Evolutionary conservation across 2,797 vertebrate species (phyloP), one percentile per base, ranked within the genome.

Genomic region (Phrynocephalus guinanensis): DNA sequence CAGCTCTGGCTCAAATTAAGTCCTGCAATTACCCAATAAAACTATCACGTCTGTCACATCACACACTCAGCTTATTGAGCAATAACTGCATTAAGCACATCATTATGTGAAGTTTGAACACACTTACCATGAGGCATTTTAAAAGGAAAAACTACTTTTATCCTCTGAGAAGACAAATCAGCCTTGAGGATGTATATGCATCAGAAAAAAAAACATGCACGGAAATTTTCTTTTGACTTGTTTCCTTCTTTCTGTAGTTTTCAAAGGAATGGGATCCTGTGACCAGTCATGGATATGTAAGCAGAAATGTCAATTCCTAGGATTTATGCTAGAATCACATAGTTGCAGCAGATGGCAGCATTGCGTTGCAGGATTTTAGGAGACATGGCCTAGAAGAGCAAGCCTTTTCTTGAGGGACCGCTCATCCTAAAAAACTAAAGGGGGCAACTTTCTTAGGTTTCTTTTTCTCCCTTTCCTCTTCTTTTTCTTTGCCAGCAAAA

Each of bases 281-380:
- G 48, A 22, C 18, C 28, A 66, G 71, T 24, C 28, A 3, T 18
- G 73, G 10, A 30, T 67, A 11, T 13, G 0, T 10, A 76, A 1
- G 4, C 1, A 56, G 44, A 71, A 24, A 67, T 8, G 48, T 1
- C 22, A 44, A 4, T 15, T 60, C 0, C 16, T 18, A 2, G 2
- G 10, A 60, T 1, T 33, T 0, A 78, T 90, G 33, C 88, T 78
- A 88, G 68, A 92, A 87, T 50, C 81, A 50, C 11, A 20, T 6
- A 76, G 77, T 3, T 91, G 87, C 96, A 95, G 93, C 94, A 96
- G 96, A 92, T 94, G 96, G 96, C 95, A 96, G 96, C 93, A 95
- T 73, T 86, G 82, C 87, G 91, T 93, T 93, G 87, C 63, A 56
- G 70, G 26, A 24, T 18, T 78, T 9, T 44, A 71, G 13, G 5